Conservation (phyloP, 2,888 invertebrate genomes). For the Ceriagrion tenellum region DNA sequence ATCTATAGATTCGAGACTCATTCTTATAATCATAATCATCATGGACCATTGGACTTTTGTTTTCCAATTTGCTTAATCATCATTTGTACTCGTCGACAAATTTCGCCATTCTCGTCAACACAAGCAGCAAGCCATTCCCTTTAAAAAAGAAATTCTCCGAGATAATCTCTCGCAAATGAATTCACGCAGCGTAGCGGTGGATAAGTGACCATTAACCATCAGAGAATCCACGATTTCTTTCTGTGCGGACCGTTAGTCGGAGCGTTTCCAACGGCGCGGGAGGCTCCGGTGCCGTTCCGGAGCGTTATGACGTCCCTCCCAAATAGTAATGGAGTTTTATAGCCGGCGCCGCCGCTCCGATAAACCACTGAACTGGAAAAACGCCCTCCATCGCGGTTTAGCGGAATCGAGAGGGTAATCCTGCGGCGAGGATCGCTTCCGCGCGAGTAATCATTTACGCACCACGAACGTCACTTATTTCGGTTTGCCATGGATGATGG, state of each 20-base stretch:
- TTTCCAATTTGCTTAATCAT: background rate
- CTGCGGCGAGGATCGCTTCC: background rate
- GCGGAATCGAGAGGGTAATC: background rate
- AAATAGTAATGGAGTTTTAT: background rate
- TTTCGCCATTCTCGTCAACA: background rate
- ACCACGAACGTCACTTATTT: background rate
- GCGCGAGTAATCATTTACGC: background rate
- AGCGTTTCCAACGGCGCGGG: background rate
- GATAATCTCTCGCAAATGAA: background rate
- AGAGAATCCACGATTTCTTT: background rate
- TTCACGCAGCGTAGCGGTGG: background rate
- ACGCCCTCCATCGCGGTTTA: constrained; percentile 9
- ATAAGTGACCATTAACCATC: background rate
- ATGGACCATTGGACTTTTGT: background rate
- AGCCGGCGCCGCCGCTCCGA: background rate
- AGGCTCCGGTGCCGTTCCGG: background rate
- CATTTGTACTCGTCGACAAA: background rate
- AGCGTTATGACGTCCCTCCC: background rate
- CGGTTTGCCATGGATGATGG: background rate
- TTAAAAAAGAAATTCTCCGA: background rate
- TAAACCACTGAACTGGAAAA: constrained; percentile 22
- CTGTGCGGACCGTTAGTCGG: background rate
- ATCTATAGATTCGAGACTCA: too few species aligned
- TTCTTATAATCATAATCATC: too few species aligned
- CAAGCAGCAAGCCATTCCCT: background rate